Conservation (phyloP, 2,888 invertebrate species). For the Lapara coniferarum region DNA sequence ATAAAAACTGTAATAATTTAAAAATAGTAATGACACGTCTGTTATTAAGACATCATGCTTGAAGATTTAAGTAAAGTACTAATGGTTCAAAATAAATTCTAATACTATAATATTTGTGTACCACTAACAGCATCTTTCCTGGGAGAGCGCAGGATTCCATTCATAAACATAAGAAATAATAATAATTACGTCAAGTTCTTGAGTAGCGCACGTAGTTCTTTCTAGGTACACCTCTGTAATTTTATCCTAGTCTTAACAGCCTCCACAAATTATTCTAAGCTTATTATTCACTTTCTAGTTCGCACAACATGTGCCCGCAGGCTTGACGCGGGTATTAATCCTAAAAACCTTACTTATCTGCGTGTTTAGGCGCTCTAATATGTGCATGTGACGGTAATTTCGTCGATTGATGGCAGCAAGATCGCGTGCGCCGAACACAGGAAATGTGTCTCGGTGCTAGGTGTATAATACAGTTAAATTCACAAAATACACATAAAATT, state of each 20-base stretch:
- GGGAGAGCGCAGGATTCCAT: conserved; percentile 40
- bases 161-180: conserved; percentile 51
- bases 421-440: conserved; percentile 33
- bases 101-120: conserved; percentile 31
- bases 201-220: conserved; percentile 48
- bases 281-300: conserved; percentile 68
- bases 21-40: no score
- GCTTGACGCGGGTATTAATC: conserved; percentile 44
- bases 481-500: conserved; percentile 61
- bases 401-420: conserved; percentile 3
- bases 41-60: conserved; percentile 22
- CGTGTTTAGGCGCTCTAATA: conserved; percentile 33
- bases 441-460: conserved; percentile 42
- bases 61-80: conserved; percentile 5
- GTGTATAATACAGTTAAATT: conserved; percentile 70
- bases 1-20: no score
- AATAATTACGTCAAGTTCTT: conserved; percentile 47
- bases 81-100: conserved; percentile 13
- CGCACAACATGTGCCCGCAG: conserved; percentile 44
- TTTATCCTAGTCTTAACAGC: conserved; percentile 51
- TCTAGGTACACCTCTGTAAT: conserved; percentile 59
- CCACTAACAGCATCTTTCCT: conserved; percentile 38
- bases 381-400: conserved; percentile 32
- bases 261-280: conserved; percentile 58
- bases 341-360: conserved; percentile 31